Evolutionary conservation across 2,797 vertebrate genomes (phyloP).

Genomic region (Schizothorax lantsangensis): DNA sequence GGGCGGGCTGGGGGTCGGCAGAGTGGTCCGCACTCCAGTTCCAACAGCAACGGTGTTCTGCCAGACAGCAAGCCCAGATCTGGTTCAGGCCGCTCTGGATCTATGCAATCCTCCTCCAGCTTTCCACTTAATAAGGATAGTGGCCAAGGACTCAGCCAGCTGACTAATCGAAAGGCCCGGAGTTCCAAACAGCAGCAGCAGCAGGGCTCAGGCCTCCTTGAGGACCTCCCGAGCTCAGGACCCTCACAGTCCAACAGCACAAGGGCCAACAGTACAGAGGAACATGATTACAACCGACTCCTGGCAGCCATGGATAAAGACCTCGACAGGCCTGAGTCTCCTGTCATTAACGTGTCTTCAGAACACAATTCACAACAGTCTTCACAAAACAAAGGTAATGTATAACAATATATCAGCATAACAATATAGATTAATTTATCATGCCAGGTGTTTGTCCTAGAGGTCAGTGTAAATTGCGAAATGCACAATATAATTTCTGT

Average conservation of each 20-base stretch:
- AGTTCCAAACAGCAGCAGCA: slow-evolving; percentile 80
- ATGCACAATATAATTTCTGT: neutral
- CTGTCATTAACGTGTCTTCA: slow-evolving; percentile 81
- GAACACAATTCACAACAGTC: slow-evolving; percentile 86
- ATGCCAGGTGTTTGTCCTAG: neutral
- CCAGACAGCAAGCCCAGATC: slow-evolving; percentile 84
- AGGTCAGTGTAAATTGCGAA: neutral
- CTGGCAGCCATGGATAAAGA: slow-evolving; percentile 97
- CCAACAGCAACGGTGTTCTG: slow-evolving; percentile 80
- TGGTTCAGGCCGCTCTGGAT: slow-evolving; percentile 81
- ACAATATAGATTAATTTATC: neutral
- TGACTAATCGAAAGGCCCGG: slow-evolving; percentile 80
- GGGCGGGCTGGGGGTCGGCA: slow-evolving; percentile 84
- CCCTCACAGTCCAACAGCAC: slow-evolving; percentile 58
- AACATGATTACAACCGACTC: slow-evolving; percentile 87
- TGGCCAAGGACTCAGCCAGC: slow-evolving; percentile 76
- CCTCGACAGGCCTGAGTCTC: slow-evolving; percentile 88
- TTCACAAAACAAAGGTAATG: slow-evolving; percentile 90
- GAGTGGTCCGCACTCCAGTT: slow-evolving; percentile 73
- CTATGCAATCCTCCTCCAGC: slow-evolving; percentile 80
- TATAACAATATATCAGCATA: neutral
- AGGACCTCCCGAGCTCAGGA: slow-evolving; percentile 78
- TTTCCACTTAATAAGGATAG: slow-evolving; percentile 76
- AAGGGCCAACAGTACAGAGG: slow-evolving; percentile 83
- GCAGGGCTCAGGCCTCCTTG: slow-evolving; percentile 66